Conservation (phyloP, 2,797 vertebrate genomes). For the Falco cherrug region DNA sequence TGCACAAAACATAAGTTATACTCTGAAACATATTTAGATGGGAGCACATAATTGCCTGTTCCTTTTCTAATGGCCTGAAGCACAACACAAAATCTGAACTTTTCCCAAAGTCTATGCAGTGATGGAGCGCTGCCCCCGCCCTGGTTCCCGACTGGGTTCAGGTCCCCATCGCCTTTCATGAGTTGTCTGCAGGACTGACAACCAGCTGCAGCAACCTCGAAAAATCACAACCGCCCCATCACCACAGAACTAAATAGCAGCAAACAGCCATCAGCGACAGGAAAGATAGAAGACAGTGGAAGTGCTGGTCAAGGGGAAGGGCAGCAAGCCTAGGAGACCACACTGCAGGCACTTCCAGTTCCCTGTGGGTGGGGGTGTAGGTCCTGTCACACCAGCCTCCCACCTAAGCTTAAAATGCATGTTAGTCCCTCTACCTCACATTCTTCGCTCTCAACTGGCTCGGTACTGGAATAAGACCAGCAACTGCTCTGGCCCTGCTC, state of each 20-base stretch:
- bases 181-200: neutral
- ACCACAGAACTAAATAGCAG: neutral
- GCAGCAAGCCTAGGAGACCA: neutral
- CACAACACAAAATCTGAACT: slow-evolving; percentile 29
- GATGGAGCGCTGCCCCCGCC: fast-evolving
- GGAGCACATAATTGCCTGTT: slow-evolving; percentile 39
- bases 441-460: fast-evolving
- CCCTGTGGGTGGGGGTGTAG: fast-evolving
- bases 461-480: neutral
- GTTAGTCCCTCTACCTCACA: fast-evolving
- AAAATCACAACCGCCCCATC: neutral
- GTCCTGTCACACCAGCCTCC: fast-evolving
- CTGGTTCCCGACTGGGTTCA: neutral
- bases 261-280: fast-evolving
- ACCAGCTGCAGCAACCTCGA: neutral
- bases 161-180: neutral
- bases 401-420: fast-evolving
- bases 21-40: slow-evolving; percentile 34
- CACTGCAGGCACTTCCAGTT: fast-evolving
- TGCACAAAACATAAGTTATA: slow-evolving; percentile 55
- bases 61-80: slow-evolving; percentile 58
- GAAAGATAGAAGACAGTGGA: neutral
- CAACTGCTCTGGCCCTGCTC: neutral
- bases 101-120: neutral
- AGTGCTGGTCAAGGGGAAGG: neutral